These are phyloP conservation scores for Grammomys surdaster DNA, from an alignment of 2,113 vertebrate genomes.

Conservation along the genomic window DNA sequence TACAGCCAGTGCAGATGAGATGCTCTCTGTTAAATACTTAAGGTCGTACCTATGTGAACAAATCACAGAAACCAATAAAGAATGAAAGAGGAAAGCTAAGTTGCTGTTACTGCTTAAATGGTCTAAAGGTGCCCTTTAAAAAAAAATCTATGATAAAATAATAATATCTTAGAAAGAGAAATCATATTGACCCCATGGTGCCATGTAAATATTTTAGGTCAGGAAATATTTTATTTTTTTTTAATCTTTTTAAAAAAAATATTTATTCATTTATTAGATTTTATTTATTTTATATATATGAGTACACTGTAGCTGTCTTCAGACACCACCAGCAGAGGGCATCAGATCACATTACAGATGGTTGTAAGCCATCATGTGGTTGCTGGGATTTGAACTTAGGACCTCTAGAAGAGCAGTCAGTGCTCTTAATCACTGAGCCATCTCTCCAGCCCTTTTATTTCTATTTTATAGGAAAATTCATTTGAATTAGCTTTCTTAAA, in stretches of 20 bases:
- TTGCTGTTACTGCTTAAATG: conserved; percentile 39
- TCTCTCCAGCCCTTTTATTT: neutral
- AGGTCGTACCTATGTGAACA: neutral
- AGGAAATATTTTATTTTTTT: too few species aligned
- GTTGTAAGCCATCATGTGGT: too few species aligned
- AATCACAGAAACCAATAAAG: neutral
- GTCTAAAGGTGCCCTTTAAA: conserved; percentile 17
- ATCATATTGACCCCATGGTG: conserved; percentile 34
- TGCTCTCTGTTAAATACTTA: neutral
- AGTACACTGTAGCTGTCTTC: too few species aligned
- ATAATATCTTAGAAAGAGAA: conserved; percentile 31
- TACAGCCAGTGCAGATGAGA: neutral
- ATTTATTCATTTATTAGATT: too few species aligned
- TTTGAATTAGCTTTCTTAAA: conserved; percentile 31
- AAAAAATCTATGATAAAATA: conserved; percentile 46
- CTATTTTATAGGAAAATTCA: conserved; percentile 22
- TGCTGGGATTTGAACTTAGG: too few species aligned
- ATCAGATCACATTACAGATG: too few species aligned
- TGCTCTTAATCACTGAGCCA: too few species aligned
- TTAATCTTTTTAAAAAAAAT: too few species aligned
- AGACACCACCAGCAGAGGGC: too few species aligned
- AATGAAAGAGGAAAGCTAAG: neutral
- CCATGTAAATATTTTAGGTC: conserved; percentile 27
- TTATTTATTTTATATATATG: too few species aligned
- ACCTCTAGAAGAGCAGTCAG: too few species aligned